Evolutionary conservation across 37 sponge, comb jelly and placozoan genomes (phyloP).

Genomic region (Hormiphora californensis): DNA sequence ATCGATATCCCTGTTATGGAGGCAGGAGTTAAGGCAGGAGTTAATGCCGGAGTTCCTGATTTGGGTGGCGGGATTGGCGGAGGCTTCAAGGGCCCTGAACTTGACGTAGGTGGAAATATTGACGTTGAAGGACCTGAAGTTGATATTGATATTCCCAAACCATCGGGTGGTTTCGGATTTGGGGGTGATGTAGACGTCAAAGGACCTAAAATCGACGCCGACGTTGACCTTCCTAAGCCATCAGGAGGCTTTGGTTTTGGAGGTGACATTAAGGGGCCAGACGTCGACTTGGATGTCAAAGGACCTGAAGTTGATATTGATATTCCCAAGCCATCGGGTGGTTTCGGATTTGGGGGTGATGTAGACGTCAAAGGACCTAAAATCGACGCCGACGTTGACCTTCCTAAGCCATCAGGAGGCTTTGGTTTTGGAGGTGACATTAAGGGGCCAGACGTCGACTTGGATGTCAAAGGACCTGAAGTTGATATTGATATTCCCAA

Average conservation of each 20-base stretch:
- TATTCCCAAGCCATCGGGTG: too few relatives aligned
- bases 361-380: background rate
- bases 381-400: background rate
- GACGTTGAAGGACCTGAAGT: too few relatives aligned
- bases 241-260: background rate
- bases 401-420: too few relatives aligned
- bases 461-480: slow-evolving; percentile 16
- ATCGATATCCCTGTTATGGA: too few relatives aligned
- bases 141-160: slow-evolving; percentile 11
- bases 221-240: slow-evolving; percentile 2
- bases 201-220: background rate
- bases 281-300: background rate
- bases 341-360: background rate
- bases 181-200: slow-evolving; percentile 38
- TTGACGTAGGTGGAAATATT: too few relatives aligned
- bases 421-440: background rate
- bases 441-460: background rate
- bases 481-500: slow-evolving; percentile 19
- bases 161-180: too few relatives aligned
- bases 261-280: background rate
- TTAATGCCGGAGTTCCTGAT: too few relatives aligned
- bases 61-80: too few relatives aligned
- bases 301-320: background rate
- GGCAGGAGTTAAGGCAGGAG: too few relatives aligned
- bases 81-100: too few relatives aligned